phyloP scores from a whole-genome alignment of 2,888 invertebrate genomes.

The Dusona sp. region DNA sequence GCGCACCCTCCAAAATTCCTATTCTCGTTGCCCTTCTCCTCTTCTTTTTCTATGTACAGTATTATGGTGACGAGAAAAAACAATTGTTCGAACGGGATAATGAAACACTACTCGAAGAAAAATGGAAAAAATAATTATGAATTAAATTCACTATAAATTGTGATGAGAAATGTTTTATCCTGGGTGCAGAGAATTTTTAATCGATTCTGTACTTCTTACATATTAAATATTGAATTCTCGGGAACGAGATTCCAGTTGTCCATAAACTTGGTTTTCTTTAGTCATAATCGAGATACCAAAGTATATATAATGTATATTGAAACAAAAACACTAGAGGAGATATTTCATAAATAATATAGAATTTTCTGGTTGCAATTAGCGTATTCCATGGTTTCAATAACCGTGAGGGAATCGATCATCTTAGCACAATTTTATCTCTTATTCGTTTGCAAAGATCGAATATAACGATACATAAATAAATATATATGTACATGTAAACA shows the following conservation, averaged over 20 bases:
- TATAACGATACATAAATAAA: slow-evolving; percentile 24
- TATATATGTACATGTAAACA: not conserved
- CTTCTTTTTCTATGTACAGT: not conserved
- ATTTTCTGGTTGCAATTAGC: slow-evolving; percentile 60
- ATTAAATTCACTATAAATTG: not conserved
- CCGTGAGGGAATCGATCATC: slow-evolving; percentile 56
- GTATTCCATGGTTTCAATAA: slow-evolving; percentile 44
- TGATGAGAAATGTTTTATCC: not conserved
- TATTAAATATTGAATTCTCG: slow-evolving; percentile 15
- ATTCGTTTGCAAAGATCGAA: slow-evolving; percentile 27
- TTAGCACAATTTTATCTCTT: slow-evolving; percentile 54
- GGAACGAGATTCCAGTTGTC: slow-evolving; percentile 34
- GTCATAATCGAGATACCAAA: not conserved
- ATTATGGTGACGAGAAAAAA: not conserved
- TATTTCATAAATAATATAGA: slow-evolving; percentile 61
- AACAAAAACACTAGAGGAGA: slow-evolving; percentile 19
- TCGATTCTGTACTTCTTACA: not conserved
- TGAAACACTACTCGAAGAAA: not conserved
- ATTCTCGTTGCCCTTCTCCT: slow-evolving; percentile 6
- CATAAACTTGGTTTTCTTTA: slow-evolving; percentile 22
- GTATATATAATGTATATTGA: not conserved
- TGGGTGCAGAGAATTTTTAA: not conserved
- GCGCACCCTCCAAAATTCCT: slow-evolving; percentile 37
- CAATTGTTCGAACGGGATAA: not conserved
- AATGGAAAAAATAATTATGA: not conserved